Conservation (phyloP, 2,888 invertebrate genomes). For the Halictus ligatus region DNA sequence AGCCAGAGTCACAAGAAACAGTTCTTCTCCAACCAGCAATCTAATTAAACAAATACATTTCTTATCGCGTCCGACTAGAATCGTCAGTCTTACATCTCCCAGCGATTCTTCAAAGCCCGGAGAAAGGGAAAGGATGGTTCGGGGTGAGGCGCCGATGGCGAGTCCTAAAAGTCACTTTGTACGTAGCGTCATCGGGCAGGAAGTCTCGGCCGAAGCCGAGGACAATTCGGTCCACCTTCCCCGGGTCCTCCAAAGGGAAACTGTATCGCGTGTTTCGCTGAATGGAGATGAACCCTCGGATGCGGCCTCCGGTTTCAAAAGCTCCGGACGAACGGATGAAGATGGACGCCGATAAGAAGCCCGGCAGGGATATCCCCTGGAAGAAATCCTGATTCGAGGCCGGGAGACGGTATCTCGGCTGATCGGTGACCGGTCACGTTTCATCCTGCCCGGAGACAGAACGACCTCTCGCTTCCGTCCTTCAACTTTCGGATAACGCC, state of each 20-base stretch:
- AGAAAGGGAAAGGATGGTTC: background rate
- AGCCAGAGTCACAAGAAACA: too few species aligned
- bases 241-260: background rate
- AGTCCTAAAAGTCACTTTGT: conserved; percentile 59
- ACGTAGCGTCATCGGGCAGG: conserved; percentile 42
- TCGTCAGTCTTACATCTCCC: conserved; percentile 15
- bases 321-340: conserved; percentile 55
- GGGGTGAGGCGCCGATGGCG: conserved; percentile 19
- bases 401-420: conserved; percentile 58
- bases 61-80: conserved; percentile 1
- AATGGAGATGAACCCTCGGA: conserved; percentile 65
- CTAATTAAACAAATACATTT: conserved; percentile 30
- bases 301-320: conserved; percentile 64
- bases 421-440: conserved; percentile 69
- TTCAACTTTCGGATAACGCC: background rate
- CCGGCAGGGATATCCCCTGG: conserved; percentile 31
- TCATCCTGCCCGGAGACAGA: conserved; percentile 50
- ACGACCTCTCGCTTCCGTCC: conserved; percentile 1
- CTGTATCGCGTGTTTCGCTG: conserved; percentile 62
- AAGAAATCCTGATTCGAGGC: conserved; percentile 69
- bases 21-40: background rate
- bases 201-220: conserved; percentile 24
- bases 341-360: conserved; percentile 65
- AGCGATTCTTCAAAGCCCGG: conserved; percentile 23
- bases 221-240: conserved; percentile 49